Evolutionary conservation across 2,797 vertebrate genomes (phyloP).

Genomic region (Bothrops alternatus): DNA sequence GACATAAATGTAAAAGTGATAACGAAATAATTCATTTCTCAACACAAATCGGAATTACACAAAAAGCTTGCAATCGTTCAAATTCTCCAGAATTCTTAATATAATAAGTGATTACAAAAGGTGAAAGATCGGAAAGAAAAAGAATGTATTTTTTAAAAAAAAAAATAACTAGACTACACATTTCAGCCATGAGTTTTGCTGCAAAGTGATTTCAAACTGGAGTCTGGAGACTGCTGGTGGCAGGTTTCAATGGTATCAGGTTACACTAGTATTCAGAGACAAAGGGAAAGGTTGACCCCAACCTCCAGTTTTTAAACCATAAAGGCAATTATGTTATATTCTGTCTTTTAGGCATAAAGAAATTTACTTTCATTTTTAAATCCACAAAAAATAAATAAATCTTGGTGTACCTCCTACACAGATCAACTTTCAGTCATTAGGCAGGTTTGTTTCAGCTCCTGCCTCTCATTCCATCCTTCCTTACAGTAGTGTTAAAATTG

Average conservation of each 20-base stretch:
- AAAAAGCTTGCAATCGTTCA: neutral
- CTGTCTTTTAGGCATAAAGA: neutral
- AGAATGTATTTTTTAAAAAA: neutral
- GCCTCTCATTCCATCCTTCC: neutral
- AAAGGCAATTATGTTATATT: neutral
- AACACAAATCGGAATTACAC: neutral
- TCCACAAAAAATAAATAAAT: too few relatives aligned
- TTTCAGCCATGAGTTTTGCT: neutral
- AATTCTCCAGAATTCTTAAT: neutral
- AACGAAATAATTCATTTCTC: neutral
- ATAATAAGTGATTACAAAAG: neutral
- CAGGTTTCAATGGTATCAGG: neutral
- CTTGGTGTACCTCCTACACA: neutral
- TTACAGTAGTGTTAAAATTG: neutral
- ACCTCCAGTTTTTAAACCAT: neutral
- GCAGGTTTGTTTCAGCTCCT: neutral
- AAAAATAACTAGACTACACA: neutral
- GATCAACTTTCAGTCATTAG: neutral
- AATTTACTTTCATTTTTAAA: neutral
- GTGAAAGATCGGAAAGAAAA: neutral
- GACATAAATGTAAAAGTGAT: neutral
- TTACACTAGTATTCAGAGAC: neutral
- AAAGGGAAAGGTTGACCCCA: neutral
- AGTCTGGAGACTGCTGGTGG: neutral
- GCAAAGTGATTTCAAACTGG: neutral